Conservation (phyloP, 2,888 invertebrate genomes). For the Mesopsocus fuscifrons region DNA sequence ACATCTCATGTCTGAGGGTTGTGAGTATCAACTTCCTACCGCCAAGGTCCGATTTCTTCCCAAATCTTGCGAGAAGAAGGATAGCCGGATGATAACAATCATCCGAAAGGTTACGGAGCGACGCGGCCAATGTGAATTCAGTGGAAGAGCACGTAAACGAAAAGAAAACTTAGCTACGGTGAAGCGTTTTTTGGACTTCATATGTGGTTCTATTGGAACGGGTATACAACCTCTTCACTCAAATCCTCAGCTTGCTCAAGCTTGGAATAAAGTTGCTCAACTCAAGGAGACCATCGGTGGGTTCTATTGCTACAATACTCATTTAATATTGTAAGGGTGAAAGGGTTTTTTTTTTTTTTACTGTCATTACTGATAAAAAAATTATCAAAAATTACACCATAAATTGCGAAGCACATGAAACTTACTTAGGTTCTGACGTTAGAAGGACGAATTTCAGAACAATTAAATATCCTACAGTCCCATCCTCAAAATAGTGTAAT, state of each 20-base stretch:
- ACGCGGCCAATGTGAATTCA: neutral
- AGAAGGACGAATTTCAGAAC: too few species aligned
- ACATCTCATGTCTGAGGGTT: neutral
- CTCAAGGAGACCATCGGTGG: neutral
- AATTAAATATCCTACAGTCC: too few species aligned
- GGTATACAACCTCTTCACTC: neutral
- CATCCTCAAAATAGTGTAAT: too few species aligned
- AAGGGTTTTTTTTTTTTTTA: too few species aligned
- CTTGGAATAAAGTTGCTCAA: neutral
- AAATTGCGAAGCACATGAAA: too few species aligned
- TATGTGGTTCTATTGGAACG: neutral
- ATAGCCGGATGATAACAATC: neutral
- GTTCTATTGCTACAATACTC: too few species aligned
- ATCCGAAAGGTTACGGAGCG: neutral
- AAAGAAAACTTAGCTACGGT: neutral
- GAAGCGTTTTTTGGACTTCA: slow-evolving; percentile 1
- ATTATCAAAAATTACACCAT: too few species aligned
- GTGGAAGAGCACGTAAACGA: neutral
- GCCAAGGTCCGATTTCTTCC: slow-evolving; percentile 4
- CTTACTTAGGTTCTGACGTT: too few species aligned
- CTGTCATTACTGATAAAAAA: too few species aligned
- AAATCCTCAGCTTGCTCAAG: neutral
- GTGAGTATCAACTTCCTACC: neutral
- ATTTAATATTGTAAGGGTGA: too few species aligned
- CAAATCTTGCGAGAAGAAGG: neutral